These are phyloP conservation scores for Eudasyphora cyanicolor DNA, from an alignment of 2,888 invertebrate species.

Conservation along the genomic window DNA sequence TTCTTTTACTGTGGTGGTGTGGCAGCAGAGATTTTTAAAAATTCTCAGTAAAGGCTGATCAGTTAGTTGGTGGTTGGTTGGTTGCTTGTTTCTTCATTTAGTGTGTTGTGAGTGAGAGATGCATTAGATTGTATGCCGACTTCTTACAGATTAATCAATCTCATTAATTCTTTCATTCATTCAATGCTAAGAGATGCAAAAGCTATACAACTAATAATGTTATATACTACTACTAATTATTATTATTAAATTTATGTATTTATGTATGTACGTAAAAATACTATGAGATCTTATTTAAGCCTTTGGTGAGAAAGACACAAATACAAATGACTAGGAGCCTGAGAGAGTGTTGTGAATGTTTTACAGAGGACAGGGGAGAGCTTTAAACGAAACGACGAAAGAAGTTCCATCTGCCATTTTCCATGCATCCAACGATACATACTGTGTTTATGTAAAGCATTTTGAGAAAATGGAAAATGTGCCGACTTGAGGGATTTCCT, in stretches of 20 bases:
- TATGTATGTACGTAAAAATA: conserved; percentile 60
- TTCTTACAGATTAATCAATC: conserved; percentile 38
- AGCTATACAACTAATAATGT: conserved; percentile 56
- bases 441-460: conserved; percentile 25
- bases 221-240: conserved; percentile 48
- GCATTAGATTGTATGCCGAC: background rate
- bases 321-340: conserved; percentile 61
- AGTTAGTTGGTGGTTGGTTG: conserved; percentile 15
- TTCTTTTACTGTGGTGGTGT: conserved; percentile 11
- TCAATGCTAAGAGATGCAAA: conserved; percentile 52
- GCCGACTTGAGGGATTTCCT: background rate
- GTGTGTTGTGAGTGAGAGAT: background rate
- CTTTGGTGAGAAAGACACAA: conserved; percentile 48
- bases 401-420: background rate
- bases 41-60: background rate
- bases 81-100: background rate
- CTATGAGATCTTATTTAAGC: conserved; percentile 60
- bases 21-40: conserved; percentile 1
- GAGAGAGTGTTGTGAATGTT: conserved; percentile 54
- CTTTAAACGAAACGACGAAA: background rate
- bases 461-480: background rate
- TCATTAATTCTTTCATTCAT: conserved; percentile 32
- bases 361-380: conserved; percentile 17
- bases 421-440: background rate
- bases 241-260: background rate